phyloP scores from a whole-genome alignment of 2,113 vertebrate species.

The Brienomyrus longianalis region DNA sequence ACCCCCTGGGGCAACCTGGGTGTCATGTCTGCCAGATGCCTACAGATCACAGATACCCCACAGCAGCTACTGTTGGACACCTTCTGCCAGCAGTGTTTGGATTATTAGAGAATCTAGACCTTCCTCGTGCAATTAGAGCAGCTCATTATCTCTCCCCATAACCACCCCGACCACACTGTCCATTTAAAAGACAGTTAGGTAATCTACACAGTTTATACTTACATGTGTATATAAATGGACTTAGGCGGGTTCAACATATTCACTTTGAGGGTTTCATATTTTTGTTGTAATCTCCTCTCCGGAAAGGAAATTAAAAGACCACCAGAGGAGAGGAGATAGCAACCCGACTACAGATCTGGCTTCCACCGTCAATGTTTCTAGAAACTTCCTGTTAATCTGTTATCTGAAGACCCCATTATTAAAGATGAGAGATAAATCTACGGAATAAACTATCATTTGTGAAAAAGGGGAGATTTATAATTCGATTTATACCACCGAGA shows the following conservation, averaged over 20 bases:
- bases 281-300: not conserved
- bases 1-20: not conserved
- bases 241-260: not conserved
- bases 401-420: slow-evolving; percentile 17
- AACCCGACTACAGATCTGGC: not conserved
- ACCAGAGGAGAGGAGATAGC: not conserved
- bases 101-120: not conserved
- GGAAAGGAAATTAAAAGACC: slow-evolving; percentile 15
- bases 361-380: not conserved
- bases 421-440: slow-evolving; percentile 16
- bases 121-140: not conserved
- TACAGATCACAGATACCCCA: not conserved
- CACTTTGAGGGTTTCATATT: not conserved
- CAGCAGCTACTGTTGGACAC: not conserved
- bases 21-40: not conserved
- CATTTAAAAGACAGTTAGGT: not conserved
- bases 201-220: not conserved
- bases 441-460: not conserved
- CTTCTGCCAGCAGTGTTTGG: not conserved
- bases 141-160: not conserved
- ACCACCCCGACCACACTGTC: not conserved
- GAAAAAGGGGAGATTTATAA: not conserved
- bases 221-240: not conserved
- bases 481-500: not conserved
- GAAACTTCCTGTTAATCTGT: slow-evolving; percentile 12